A percentile compares a stretch with the other conserved stretches of the same genome.
Conservation (phyloP, 2,113 vertebrate genomes). For the Dendropsophus ebraccatus region DNA sequence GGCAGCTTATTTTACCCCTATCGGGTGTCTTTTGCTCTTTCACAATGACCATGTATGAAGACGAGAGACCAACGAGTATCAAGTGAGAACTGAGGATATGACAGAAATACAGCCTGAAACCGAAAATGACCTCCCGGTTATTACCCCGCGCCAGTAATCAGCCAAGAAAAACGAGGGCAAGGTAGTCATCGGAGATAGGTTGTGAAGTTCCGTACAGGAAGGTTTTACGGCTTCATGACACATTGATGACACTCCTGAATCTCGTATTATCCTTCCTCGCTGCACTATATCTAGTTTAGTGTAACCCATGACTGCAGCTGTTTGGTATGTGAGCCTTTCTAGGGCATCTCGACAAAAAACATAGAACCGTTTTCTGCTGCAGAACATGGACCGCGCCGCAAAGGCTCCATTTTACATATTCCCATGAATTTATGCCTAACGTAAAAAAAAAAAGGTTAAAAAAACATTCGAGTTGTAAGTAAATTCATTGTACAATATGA, state of each 20-base stretch:
- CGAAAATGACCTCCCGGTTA: conserved; percentile 18
- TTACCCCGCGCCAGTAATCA: conserved; percentile 5
- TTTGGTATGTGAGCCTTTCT: neutral
- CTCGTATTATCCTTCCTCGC: neutral
- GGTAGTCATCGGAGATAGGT: conserved; percentile 30
- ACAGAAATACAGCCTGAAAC: conserved; percentile 50
- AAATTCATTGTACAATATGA: too few relatives aligned
- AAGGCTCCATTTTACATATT: neutral
- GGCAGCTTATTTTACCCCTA: conserved; percentile 10
- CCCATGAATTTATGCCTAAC: neutral
- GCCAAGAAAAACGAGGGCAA: neutral
- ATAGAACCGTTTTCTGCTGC: too few relatives aligned
- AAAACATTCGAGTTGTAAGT: neutral
- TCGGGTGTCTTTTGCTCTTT: conserved; percentile 25
- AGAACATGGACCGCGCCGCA: neutral
- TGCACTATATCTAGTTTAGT: conserved; percentile 28
- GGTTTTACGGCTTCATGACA: conserved; percentile 49
- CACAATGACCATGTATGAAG: conserved; percentile 49
- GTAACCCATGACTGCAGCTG: conserved; percentile 36
- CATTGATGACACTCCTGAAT: conserved; percentile 46
- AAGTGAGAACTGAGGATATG: conserved; percentile 32
- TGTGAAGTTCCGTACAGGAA: conserved; percentile 37
- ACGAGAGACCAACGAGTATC: conserved; percentile 36
- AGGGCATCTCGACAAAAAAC: neutral
- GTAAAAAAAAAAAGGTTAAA: neutral